Percentiles rank a stretch among this genome's conserved stretches.
These are phyloP conservation scores for Creontiades dilutus DNA, from an alignment of 2,888 invertebrate genomes.

Conservation along the genomic window DNA sequence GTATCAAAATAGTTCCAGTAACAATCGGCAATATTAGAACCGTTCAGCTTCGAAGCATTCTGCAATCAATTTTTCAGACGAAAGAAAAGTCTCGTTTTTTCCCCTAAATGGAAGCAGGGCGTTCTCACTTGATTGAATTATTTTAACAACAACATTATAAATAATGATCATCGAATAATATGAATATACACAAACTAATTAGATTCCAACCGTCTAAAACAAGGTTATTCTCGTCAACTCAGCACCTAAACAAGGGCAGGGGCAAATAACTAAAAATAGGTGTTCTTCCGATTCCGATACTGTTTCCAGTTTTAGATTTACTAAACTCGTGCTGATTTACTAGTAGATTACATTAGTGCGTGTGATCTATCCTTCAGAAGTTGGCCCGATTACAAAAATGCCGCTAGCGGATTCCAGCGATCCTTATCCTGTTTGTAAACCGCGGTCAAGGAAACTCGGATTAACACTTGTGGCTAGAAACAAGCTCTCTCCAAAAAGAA, in stretches of 20 bases:
- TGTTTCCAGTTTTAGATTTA: constrained; percentile 6
- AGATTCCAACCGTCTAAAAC: too few species aligned
- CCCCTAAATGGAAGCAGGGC: too few species aligned
- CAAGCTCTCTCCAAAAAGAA: not conserved
- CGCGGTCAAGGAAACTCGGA: not conserved
- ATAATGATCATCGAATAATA: too few species aligned
- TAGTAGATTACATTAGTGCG: constrained; percentile 36
- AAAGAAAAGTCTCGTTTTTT: too few species aligned
- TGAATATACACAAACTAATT: too few species aligned
- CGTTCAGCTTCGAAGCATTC: too few species aligned
- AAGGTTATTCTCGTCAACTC: too few species aligned
- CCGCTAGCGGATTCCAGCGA: constrained; percentile 16
- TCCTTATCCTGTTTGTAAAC: constrained; percentile 32
- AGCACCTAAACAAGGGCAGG: constrained; percentile 1
- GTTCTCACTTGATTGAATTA: too few species aligned
- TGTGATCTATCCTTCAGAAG: constrained; percentile 32
- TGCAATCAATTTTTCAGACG: too few species aligned
- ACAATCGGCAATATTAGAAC: too few species aligned
- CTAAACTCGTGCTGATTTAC: constrained; percentile 29
- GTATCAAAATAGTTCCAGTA: too few species aligned
- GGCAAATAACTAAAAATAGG: constrained; percentile 11
- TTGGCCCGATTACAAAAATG: constrained; percentile 15
- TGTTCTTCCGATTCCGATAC: constrained; percentile 5
- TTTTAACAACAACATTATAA: too few species aligned
- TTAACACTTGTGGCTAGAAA: not conserved